Percentiles rank a stretch among this genome's conserved stretches.
Evolutionary conservation across 2,888 invertebrate genomes (phyloP).

Genomic region (Alentia gelatinosa): DNA sequence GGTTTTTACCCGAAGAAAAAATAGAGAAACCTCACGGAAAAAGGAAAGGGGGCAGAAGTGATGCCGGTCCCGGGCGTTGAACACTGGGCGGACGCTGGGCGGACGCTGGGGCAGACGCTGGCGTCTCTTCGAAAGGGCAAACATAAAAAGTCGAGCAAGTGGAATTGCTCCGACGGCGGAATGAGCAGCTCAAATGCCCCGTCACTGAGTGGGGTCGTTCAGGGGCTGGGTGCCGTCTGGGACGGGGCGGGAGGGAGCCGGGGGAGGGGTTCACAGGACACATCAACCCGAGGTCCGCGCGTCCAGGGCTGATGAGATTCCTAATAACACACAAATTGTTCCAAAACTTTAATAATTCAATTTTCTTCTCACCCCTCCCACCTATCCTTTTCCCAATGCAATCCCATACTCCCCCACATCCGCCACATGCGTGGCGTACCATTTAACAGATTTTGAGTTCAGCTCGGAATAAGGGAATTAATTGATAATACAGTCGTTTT

Average conservation of each 20-base stretch:
- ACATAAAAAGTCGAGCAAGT: not conserved
- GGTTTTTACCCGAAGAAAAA: not conserved
- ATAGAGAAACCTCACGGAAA: not conserved
- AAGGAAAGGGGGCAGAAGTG: not conserved
- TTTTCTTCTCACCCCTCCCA: no score
- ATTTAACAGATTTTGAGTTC: not conserved
- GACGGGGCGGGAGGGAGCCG: not conserved
- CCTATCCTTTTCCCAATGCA: no score
- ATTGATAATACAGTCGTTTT: constrained; percentile 1
- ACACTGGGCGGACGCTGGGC: not conserved
- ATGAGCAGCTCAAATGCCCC: not conserved
- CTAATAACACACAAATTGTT: not conserved
- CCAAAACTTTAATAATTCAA: constrained; percentile 1
- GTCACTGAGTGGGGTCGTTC: not conserved
- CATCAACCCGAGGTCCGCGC: not conserved
- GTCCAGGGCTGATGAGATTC: not conserved
- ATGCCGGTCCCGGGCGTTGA: not conserved
- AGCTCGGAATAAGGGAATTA: not conserved
- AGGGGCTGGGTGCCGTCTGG: not conserved
- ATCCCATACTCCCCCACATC: no score
- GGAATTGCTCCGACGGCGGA: not conserved
- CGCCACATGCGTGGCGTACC: not conserved
- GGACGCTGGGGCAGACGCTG: not conserved
- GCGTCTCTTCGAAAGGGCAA: not conserved
- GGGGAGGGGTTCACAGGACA: not conserved